These are phyloP conservation scores for Chironomus striatipennis DNA, from an alignment of 1,140 invertebrate species.

Conservation along the genomic window DNA sequence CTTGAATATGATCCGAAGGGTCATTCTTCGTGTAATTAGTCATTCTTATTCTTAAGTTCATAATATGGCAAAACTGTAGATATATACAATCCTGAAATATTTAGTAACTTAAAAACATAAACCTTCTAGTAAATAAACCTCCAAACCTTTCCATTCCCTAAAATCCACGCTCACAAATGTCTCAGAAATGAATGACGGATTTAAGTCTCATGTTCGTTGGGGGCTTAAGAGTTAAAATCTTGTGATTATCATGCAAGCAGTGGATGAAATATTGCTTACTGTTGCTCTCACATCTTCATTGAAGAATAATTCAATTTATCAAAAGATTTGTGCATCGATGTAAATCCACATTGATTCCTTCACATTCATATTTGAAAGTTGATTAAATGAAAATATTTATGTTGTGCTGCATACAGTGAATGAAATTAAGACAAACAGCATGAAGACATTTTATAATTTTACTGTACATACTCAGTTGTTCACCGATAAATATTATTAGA, in stretches of 20 bases:
- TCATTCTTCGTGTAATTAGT: too few relatives aligned
- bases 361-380: not conserved
- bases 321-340: not conserved
- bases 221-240: not conserved
- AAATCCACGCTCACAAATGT: not conserved
- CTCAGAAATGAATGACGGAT: not conserved
- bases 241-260: not conserved
- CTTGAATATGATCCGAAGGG: too few relatives aligned
- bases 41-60: too few relatives aligned
- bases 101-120: too few relatives aligned
- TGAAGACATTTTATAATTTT: too few relatives aligned
- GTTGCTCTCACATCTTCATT: not conserved
- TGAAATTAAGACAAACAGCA: not conserved
- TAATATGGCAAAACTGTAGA: too few relatives aligned
- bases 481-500: not conserved
- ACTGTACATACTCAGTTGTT: too few relatives aligned
- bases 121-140: too few relatives aligned
- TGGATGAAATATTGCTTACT: not conserved
- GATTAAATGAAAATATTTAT: conserved; percentile 15
- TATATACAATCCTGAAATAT: too few relatives aligned
- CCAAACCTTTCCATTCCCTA: too few relatives aligned
- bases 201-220: not conserved
- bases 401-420: not conserved
- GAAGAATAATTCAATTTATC: not conserved
- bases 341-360: not conserved